Base-by-base conservation (phyloP, 2,888 invertebrate species). In the Lepidocyrtoides sp. region DNA sequence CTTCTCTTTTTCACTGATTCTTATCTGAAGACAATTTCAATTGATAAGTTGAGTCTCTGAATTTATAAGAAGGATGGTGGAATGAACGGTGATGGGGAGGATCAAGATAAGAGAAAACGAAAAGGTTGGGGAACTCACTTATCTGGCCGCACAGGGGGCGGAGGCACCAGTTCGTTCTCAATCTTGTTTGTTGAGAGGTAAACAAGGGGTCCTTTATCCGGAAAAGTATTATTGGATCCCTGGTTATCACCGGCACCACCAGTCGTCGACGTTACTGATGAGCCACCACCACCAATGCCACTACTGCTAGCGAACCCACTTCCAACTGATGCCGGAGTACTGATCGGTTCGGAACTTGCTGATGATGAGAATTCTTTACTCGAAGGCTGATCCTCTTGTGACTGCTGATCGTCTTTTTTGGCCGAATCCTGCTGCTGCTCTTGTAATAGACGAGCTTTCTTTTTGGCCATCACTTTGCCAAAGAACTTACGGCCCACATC, bases 381-480 rank as follows among this genome's bases (percentile, higher is more conserved):
- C n/a, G 83, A 79, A 32, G 91, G 75, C 29, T 81, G 82, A 41
- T 86, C 91, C 23, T 86, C 86, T 85, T 86, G 89, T 26, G 90
- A 66, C 66, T 84, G 86, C 83, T 86, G 84, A 84, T 84, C 85
- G 26, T 90, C 85, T 54, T 85, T 85, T 69, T 79, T 90, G 66
- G 41, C 77, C n/a, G 90, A 79, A 66, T 86, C 86, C 66, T 88
- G 88, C 48, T 48, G 51, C 41, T 83, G 75, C 51, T 90, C 79
- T 83, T 83, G 63, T 75, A 69, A 29, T 89, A 83, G 12, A 26
- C 91, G 87, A 26, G 92, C 91, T 88, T 92, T 93, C 79, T 92
- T 91, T 69, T 92, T 93, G 60, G 92, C 92, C 93, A 93, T 93
- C 77, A 93, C 91, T 91, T 93, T 93, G 60, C 86, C 89, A 57